Base-by-base conservation (phyloP, 1,140 invertebrate genomes). In the Drosophila nigromelanica region DNA sequence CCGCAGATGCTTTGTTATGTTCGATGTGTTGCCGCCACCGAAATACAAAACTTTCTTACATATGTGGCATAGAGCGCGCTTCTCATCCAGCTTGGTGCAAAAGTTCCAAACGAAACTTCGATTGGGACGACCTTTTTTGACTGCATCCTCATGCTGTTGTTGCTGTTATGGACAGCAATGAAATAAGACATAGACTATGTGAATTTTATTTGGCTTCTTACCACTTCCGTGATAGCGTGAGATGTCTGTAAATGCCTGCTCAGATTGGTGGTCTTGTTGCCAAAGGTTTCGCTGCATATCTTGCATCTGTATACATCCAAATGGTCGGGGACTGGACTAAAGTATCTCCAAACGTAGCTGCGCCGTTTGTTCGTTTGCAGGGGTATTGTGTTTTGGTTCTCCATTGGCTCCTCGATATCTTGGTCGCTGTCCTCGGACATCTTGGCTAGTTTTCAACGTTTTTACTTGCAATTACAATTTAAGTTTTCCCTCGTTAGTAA, bases 61-160 rank as follows among this genome's bases (percentile, higher is more conserved):
- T 11, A 86, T 39, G 40, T 80, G 73, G 42, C 81, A 86, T 1
- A 81, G 64, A 1, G 81, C 81, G 14, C 80, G 79, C 15, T 79
- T 82, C 15, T 69, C 68, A 61, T 86, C 70, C 7, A 69, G 70
- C 18, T 75, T 74, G 2, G 66, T 80, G 47, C 79, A 82, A 45
- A 77, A 86, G 45, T 86, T 82, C 82, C 82, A 86, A 10, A 86
- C 75, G 35, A 82, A 73, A 58, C 82, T 82, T 11, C 74, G 58
- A 55, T 72, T 86, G 4, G 79, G 73, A 6, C 79, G 76, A 21
- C 73, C 63, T 6, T 66, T 72, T n/a, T 51, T 71, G 10, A 51
- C 43, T 1, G 61, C 40, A 21, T 58, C 47, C 37, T 58, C 51
- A 0, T 45, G 50, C 4, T 73, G 51, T 12, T 68, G 62, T 27